Evolutionary conservation across 2,888 invertebrate genomes (phyloP).

Genomic region (Plagodis pulveraria): DNA sequence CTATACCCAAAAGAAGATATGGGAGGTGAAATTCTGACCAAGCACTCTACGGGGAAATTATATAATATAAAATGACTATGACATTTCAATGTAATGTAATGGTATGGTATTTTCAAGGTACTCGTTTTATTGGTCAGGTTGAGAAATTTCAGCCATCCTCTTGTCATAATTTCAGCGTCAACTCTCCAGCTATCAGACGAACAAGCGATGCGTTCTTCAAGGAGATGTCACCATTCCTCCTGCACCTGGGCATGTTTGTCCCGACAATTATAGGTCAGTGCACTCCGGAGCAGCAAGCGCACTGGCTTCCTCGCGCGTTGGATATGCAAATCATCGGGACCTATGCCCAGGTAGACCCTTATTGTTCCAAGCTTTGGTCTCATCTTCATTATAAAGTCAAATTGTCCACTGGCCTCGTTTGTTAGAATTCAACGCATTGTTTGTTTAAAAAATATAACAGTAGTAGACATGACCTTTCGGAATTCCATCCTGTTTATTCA

Average conservation of each 20-base stretch:
- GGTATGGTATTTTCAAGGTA: too few species aligned
- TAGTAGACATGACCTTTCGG: too few species aligned
- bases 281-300: constrained; percentile 92
- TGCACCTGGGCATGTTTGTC: constrained; percentile 96
- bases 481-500: too few species aligned
- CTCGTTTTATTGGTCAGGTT: too few species aligned
- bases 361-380: not conserved
- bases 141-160: too few species aligned
- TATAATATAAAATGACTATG: too few species aligned
- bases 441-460: too few species aligned
- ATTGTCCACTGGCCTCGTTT: not conserved
- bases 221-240: constrained; percentile 88
- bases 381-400: not conserved
- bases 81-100: too few species aligned
- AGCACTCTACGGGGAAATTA: too few species aligned
- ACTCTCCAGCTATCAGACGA: constrained; percentile 54
- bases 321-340: constrained; percentile 94
- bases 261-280: constrained; percentile 95
- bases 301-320: constrained; percentile 93
- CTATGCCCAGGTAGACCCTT: constrained; percentile 90
- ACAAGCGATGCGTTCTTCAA: constrained; percentile 85
- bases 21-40: too few species aligned
- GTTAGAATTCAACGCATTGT: too few species aligned
- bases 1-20: too few species aligned
- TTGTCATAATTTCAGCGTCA: constrained; percentile 36